Evolutionary conservation across 2,113 vertebrate species (phyloP), one percentile per base, ranked within the genome.

Genomic region (Dinomys branickii): DNA sequence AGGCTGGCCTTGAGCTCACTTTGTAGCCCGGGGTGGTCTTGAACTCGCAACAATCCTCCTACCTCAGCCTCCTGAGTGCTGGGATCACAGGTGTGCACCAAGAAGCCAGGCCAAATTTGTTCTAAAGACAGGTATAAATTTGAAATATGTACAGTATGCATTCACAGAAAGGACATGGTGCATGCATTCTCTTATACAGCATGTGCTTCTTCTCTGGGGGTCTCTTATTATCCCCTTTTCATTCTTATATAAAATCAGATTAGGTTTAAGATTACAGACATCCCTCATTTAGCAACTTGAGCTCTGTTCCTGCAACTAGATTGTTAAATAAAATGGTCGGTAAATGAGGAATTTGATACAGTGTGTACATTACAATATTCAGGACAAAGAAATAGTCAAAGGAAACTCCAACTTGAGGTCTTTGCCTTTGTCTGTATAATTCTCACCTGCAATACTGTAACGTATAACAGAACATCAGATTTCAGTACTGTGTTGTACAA

Each of bases 161-260:
- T 78, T 44, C 54, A 89, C 26, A 84, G 41, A 65, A 78, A 65
- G 83, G 83, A 87, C 17, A 92, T 54, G 2, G 6, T 65, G 19
- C 33, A n/a, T 71, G 4, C 12, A 44, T 90, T 95, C 30, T 78
- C 14, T 89, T 89, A 94, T 24, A 13, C 0, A 26, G 59, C 61
- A 26, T 22, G 3, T 81, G 33, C 20, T 50, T 81, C 69, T 89
- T 84, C 47, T 9, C 19, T 73, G 10, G 54, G 26, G 3, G 22
- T 85, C 35, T 90, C 91, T 2, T 59, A 14, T 47, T 83, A 92
- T 90, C 44, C 22, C 7, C 10, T 17, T 88, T 80, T 91, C 26
- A 63, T 47, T 35, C 35, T 61, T 58, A 80, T 69, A 47, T 73
- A 88, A 90, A 91, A 73, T 91, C 88, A 95, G 33, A 24, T 71